Conservation (phyloP, 2,113 vertebrate species). For the Lampris incognitus region DNA sequence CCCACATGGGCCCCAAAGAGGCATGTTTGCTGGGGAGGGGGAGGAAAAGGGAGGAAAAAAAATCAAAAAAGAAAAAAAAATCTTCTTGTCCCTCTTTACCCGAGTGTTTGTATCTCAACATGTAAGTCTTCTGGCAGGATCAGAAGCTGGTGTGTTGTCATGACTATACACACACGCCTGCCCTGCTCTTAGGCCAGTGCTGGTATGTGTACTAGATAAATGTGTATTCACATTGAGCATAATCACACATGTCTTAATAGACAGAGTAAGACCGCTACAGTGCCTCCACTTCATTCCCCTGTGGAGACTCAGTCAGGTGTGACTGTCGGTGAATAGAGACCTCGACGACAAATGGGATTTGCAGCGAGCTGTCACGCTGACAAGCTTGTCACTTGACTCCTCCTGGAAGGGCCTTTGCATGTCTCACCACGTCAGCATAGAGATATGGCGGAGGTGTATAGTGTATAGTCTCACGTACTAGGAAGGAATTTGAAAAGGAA, state of each 20-base stretch:
- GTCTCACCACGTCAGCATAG: slow-evolving; percentile 59
- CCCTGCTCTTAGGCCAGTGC: too few species aligned
- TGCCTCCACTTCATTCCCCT: slow-evolving; percentile 36
- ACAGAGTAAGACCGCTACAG: slow-evolving; percentile 16
- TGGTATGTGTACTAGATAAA: not conserved
- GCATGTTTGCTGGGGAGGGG: too few species aligned
- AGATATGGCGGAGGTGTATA: slow-evolving; percentile 43
- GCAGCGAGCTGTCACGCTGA: slow-evolving; percentile 61
- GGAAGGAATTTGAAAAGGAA: slow-evolving; percentile 11
- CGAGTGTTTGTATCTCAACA: not conserved
- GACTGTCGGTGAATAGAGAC: slow-evolving; percentile 63
- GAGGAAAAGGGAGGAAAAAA: too few species aligned
- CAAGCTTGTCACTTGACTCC: slow-evolving; percentile 64
- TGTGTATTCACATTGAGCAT: not conserved
- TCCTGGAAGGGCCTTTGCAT: slow-evolving; percentile 67
- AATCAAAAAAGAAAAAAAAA: too few species aligned
- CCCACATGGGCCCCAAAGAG: too few species aligned
- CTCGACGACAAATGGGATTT: slow-evolving; percentile 71
- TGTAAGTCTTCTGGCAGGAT: not conserved
- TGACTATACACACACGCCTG: too few species aligned
- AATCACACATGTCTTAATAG: not conserved
- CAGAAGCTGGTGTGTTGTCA: not conserved
- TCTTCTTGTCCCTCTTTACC: not conserved
- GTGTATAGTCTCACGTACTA: slow-evolving; percentile 40
- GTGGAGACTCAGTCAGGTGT: slow-evolving; percentile 67